Percentiles rank a stretch among this genome's conserved stretches.
Conservation (phyloP, 2,888 invertebrate genomes). For the Trichogramma dendrolimi region DNA sequence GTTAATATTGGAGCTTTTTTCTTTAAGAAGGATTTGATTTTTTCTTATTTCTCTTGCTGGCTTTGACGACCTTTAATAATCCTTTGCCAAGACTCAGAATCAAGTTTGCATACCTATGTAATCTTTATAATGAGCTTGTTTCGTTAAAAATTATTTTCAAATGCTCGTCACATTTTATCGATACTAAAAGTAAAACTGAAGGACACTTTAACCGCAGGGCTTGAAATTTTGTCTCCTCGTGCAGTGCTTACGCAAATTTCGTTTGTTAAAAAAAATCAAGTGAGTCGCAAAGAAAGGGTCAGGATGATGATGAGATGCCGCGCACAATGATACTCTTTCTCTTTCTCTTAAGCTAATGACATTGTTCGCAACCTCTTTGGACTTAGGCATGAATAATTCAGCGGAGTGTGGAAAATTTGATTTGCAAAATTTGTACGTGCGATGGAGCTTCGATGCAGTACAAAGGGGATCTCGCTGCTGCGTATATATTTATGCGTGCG, state of each 20-base stretch:
- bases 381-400: constrained; percentile 25
- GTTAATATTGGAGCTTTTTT: background rate
- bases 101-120: background rate
- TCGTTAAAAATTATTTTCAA: too few species aligned
- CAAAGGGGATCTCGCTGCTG: background rate
- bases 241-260: too few species aligned
- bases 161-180: too few species aligned
- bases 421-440: constrained; percentile 20
- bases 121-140: background rate
- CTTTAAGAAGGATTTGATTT: constrained; percentile 5
- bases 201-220: too few species aligned
- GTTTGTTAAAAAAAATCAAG: background rate
- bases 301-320: background rate
- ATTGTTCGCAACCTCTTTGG: constrained; percentile 22
- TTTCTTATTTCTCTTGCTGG: constrained; percentile 4
- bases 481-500: background rate
- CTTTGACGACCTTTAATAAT: constrained; percentile 8
- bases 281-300: constrained; percentile 7
- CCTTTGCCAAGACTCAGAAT: background rate
- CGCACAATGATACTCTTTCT: constrained; percentile 5
- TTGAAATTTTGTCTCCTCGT: too few species aligned
- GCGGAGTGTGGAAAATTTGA: constrained; percentile 21
- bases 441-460: background rate
- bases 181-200: too few species aligned
- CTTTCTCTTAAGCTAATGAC: constrained; percentile 24